Evolutionary conservation across 1,140 invertebrate species (phyloP).

Genomic region (Battus philenor): DNA sequence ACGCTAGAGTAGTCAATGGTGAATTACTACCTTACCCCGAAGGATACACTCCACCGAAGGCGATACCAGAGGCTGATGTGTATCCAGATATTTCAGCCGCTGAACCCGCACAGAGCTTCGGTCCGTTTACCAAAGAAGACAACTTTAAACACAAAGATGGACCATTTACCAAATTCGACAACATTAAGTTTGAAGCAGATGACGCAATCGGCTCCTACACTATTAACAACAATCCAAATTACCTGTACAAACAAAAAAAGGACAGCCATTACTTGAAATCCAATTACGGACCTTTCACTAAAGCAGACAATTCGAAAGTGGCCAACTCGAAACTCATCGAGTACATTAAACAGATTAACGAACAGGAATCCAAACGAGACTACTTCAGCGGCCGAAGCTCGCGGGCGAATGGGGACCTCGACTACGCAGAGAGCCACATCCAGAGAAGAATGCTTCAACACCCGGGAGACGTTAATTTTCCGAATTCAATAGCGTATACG

Average conservation of each 20-base stretch:
- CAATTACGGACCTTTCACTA: constrained; percentile 77
- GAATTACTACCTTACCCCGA: constrained; percentile 83
- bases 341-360: constrained; percentile 80
- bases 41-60: constrained; percentile 79
- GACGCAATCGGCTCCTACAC: constrained; percentile 50
- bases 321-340: constrained; percentile 78
- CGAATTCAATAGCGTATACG: constrained; percentile 79
- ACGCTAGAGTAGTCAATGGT: constrained; percentile 90
- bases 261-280: constrained; percentile 59
- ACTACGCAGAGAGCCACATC: constrained; percentile 74
- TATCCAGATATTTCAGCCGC: constrained; percentile 64
- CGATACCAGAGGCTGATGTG: constrained; percentile 75
- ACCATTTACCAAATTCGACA: constrained; percentile 72
- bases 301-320: constrained; percentile 76
- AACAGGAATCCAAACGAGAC: constrained; percentile 77
- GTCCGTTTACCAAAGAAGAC: constrained; percentile 72
- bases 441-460: constrained; percentile 83
- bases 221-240: constrained; percentile 52
- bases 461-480: constrained; percentile 78
- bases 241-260: constrained; percentile 63
- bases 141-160: constrained; percentile 70
- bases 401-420: constrained; percentile 65
- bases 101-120: constrained; percentile 58
- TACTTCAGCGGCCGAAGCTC: constrained; percentile 75
- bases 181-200: constrained; percentile 59